A percentile compares a stretch with the other conserved stretches of the same genome.
phyloP scores from a whole-genome alignment of 2,888 invertebrate genomes.

The Meta bourneti region DNA sequence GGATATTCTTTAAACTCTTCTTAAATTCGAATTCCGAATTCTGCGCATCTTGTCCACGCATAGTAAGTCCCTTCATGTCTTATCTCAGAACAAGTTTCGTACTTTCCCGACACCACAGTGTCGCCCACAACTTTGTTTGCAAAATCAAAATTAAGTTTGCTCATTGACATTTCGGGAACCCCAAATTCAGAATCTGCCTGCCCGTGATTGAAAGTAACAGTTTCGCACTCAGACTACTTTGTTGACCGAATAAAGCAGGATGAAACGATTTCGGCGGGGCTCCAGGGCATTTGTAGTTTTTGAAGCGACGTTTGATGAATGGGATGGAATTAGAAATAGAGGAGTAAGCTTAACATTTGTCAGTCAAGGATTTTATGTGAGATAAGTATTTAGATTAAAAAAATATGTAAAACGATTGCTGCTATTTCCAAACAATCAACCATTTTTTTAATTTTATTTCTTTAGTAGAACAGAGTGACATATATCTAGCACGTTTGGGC shows the following conservation, averaged over 20 bases:
- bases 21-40: background rate
- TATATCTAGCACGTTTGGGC: too few species aligned
- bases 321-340: background rate
- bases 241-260: background rate
- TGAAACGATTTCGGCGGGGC: background rate
- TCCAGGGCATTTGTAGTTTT: background rate
- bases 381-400: too few species aligned
- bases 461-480: too few species aligned
- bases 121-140: background rate
- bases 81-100: background rate
- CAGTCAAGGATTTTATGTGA: too few species aligned
- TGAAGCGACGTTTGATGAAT: background rate
- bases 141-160: background rate
- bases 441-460: too few species aligned
- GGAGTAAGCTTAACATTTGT: too few species aligned
- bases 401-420: too few species aligned
- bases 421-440: too few species aligned
- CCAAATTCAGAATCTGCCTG: background rate
- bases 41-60: background rate
- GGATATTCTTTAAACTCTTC: background rate
- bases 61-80: background rate
- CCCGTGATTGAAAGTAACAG: background rate
- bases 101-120: background rate
- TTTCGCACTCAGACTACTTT: background rate
- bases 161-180: background rate